Evolutionary conservation across 2,113 vertebrate genomes (phyloP).

Genomic region (Phaethon lepturus): DNA sequence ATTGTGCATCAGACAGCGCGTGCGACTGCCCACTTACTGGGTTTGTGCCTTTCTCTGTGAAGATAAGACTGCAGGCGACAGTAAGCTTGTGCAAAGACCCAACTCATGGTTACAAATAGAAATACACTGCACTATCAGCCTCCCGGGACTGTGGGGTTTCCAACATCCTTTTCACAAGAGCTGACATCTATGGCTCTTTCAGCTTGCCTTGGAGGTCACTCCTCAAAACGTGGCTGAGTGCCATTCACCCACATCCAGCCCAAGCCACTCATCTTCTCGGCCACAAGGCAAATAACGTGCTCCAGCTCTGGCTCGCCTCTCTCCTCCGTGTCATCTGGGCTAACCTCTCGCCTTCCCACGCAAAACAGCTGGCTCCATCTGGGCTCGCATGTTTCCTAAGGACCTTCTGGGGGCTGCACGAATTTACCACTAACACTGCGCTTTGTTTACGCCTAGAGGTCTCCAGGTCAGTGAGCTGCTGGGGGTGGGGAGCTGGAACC

Average conservation of each 20-base stretch:
- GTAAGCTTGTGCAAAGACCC: background rate
- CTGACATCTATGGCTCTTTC: background rate
- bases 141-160: background rate
- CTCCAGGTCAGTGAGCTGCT: background rate
- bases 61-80: background rate
- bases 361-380: conserved; percentile 43
- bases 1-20: accelerated
- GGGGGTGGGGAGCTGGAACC: background rate
- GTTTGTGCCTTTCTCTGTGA: background rate
- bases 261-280: background rate
- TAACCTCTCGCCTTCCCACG: background rate
- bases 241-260: background rate
- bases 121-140: background rate
- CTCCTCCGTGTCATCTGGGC: background rate
- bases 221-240: accelerated
- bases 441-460: conserved; percentile 28
- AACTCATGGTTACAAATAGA: background rate
- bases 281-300: background rate
- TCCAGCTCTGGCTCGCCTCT: background rate
- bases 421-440: background rate
- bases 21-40: background rate
- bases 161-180: background rate
- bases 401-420: background rate
- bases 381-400: background rate
- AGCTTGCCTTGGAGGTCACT: background rate